Evolutionary conservation across 2,797 vertebrate species (phyloP).

Genomic region (Pagetopsis macropterus): DNA sequence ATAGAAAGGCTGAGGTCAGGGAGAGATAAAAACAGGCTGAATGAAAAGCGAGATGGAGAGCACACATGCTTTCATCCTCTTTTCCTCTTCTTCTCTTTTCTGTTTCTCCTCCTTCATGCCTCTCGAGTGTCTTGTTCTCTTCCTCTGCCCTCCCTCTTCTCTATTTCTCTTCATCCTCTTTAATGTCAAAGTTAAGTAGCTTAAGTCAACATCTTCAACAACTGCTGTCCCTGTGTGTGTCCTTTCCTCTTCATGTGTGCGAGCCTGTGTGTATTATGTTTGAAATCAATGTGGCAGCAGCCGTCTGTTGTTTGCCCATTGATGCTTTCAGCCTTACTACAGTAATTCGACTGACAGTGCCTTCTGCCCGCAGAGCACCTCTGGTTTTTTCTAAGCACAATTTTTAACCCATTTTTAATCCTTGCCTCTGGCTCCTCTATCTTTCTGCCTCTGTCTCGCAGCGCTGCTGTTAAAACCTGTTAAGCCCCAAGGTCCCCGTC

Average conservation of each 20-base stretch:
- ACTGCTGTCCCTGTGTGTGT: constrained; percentile 25
- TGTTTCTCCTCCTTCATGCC: constrained; percentile 19
- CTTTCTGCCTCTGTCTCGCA: not conserved
- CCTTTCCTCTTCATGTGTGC: constrained; percentile 1
- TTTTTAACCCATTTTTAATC: constrained; percentile 28
- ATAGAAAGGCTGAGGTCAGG: constrained; percentile 28
- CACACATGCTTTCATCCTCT: constrained; percentile 22
- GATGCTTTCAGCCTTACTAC: constrained; percentile 32
- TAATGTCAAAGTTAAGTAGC: constrained; percentile 69
- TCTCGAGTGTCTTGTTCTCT: constrained; percentile 22
- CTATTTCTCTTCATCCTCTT: constrained; percentile 49
- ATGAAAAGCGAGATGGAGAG: constrained; percentile 1
- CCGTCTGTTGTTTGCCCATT: constrained; percentile 52
- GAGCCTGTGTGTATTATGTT: constrained; percentile 20
- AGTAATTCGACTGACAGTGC: constrained; percentile 21
- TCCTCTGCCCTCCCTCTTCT: constrained; percentile 12
- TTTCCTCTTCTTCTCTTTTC: not conserved
- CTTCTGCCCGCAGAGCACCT: constrained; percentile 12
- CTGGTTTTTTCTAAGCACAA: constrained; percentile 29
- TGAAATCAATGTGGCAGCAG: constrained; percentile 45
- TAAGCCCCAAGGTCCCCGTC: too few relatives aligned
- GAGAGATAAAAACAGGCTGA: constrained; percentile 7
- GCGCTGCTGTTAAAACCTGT: not conserved
- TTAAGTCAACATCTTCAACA: constrained; percentile 65
- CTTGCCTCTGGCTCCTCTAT: constrained; percentile 22